Conservation (phyloP, 2,888 invertebrate genomes). For the Chironomus tentans region DNA sequence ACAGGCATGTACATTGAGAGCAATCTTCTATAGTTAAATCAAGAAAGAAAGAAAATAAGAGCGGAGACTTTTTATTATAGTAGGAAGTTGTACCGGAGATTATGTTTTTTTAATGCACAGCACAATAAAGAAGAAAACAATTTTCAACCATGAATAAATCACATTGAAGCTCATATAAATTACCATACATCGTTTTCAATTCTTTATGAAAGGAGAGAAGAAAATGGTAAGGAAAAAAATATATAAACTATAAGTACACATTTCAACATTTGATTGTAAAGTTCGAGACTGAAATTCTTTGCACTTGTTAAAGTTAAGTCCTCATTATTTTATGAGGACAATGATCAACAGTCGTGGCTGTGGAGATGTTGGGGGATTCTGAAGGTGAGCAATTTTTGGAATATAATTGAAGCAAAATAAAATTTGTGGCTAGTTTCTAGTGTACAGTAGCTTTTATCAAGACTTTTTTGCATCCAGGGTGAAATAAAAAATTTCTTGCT, state of each 20-base stretch:
- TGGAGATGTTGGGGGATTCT: neutral
- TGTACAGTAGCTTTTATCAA: too few relatives aligned
- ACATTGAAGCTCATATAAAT: conserved; percentile 4
- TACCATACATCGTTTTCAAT: neutral
- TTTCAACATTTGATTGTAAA: neutral
- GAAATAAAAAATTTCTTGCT: too few relatives aligned
- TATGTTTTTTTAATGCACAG: neutral
- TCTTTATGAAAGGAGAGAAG: neutral
- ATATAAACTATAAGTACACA: neutral
- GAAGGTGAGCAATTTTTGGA: neutral
- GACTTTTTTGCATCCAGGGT: too few relatives aligned
- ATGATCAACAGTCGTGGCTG: neutral
- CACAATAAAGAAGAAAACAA: neutral
- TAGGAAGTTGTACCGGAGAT: conserved; percentile 5
- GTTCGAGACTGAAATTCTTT: conserved; percentile 1
- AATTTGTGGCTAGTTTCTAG: too few relatives aligned
- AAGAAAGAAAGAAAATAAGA: neutral
- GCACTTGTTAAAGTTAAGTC: conserved; percentile 20
- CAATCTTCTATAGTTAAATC: neutral
- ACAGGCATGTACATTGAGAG: neutral
- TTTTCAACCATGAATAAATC: conserved; percentile 4
- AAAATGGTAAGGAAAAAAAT: too few relatives aligned
- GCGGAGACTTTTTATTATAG: conserved; percentile 7
- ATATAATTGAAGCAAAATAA: too few relatives aligned
- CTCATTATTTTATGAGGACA: conserved; percentile 22